Evolutionary conservation across 37 sponge, comb jelly and placozoan genomes (phyloP).

Genomic region (Dysidea cf. avara): DNA sequence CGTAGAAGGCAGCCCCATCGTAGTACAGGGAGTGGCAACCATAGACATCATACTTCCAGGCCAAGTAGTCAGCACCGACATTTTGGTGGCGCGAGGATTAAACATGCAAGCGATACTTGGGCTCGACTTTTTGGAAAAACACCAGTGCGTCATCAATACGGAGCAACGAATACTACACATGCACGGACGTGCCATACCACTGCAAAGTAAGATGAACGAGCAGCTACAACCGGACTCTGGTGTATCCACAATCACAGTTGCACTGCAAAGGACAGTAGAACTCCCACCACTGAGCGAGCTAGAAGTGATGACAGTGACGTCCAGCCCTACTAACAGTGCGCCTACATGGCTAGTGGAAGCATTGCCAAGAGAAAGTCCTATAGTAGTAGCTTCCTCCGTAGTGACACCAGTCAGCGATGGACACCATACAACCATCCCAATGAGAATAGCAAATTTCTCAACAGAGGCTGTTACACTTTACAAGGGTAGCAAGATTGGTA

Average conservation of each 20-base stretch:
- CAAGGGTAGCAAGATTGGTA: background rate
- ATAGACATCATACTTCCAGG: background rate
- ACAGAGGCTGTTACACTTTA: background rate
- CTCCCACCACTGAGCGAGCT: conserved; percentile 24
- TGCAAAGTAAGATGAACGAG: too few relatives aligned
- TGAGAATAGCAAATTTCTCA: background rate
- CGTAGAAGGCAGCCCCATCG: conserved; percentile 29
- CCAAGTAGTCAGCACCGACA: background rate
- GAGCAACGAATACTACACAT: background rate
- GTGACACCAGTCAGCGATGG: too few relatives aligned
- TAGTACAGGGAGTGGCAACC: conserved; percentile 1
- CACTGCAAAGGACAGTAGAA: conserved; percentile 2
- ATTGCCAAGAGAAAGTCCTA: too few relatives aligned
- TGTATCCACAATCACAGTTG: too few relatives aligned
- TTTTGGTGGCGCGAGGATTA: conserved; percentile 16
- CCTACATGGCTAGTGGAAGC: too few relatives aligned
- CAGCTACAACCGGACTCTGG: too few relatives aligned
- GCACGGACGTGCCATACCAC: conserved; percentile 4
- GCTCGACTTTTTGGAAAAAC: conserved; percentile 21
- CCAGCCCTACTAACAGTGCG: too few relatives aligned
- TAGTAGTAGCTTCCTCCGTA: too few relatives aligned
- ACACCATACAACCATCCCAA: background rate
- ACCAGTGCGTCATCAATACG: background rate
- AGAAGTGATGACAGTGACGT: conserved; percentile 11
- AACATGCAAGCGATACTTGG: conserved; percentile 26